These are phyloP conservation scores for Pseudorhiza aurosa DNA, from an alignment of 30 jellyfish, hydroid and myxozoan genomes.

Conservation along the genomic window DNA sequence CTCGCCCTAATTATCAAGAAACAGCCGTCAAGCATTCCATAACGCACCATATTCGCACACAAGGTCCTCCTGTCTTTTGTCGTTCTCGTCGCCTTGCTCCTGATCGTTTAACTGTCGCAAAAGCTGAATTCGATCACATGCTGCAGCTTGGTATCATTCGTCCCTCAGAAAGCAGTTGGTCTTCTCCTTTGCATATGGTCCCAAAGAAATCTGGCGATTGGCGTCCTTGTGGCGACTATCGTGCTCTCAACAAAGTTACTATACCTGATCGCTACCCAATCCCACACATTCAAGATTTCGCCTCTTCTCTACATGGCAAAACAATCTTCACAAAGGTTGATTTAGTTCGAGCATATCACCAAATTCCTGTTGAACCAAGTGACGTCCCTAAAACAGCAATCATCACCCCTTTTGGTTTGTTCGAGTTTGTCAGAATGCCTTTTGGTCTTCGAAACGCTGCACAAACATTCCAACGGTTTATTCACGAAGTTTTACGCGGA, in stretches of 20 bases:
- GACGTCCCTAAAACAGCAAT: constrained; percentile 58
- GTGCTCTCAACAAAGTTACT: constrained; percentile 38
- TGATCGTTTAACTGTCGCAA: constrained; percentile 43
- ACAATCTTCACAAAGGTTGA: constrained; percentile 43
- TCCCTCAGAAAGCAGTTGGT: too few relatives aligned
- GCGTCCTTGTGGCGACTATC: constrained; percentile 69
- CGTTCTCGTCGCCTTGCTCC: too few relatives aligned
- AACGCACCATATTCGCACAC: neutral
- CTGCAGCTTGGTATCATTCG: too few relatives aligned
- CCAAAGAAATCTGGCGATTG: too few relatives aligned
- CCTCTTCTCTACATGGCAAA: constrained; percentile 43
- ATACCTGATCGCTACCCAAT: constrained; percentile 65
- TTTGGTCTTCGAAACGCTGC: constrained; percentile 73
- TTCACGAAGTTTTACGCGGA: constrained; percentile 43
- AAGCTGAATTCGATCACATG: too few relatives aligned
- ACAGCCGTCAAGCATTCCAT: neutral
- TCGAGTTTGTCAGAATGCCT: constrained; percentile 55
- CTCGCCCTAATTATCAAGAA: constrained; percentile 38
- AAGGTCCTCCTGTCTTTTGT: constrained; percentile 38
- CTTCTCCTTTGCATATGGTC: too few relatives aligned
- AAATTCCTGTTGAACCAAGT: constrained; percentile 12
- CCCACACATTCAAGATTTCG: constrained; percentile 60
- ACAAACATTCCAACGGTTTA: constrained; percentile 61
- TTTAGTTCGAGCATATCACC: constrained; percentile 54
- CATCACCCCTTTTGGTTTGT: constrained; percentile 58